Evolutionary conservation across 1,140 invertebrate species (phyloP).

Genomic region (Leptinotarsa lineolata): DNA sequence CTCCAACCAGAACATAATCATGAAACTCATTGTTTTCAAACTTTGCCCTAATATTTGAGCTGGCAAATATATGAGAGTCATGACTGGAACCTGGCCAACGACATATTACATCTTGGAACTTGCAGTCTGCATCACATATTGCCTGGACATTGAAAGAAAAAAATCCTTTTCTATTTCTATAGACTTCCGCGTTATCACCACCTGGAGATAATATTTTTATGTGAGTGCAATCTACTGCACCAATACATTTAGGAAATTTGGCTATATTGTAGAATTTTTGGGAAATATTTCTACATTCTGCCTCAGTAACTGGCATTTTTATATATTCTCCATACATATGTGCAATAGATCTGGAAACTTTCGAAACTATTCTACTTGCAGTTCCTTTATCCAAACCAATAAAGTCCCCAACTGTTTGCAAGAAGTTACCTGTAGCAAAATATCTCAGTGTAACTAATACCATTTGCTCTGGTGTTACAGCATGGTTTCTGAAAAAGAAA

Average conservation of each 20-base stretch:
- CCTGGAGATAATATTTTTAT: constrained; percentile 36
- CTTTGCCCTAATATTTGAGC: constrained; percentile 16
- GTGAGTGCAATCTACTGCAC: constrained; percentile 52
- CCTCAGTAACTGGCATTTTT: constrained; percentile 38
- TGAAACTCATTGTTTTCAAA: neutral
- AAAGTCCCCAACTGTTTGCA: constrained; percentile 30
- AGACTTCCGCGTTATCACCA: constrained; percentile 43
- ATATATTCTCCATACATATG: constrained; percentile 31
- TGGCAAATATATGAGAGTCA: constrained; percentile 52
- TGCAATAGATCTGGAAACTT: constrained; percentile 19
- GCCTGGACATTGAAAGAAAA: constrained; percentile 55
- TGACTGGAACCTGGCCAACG: constrained; percentile 53
- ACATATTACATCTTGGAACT: constrained; percentile 49
- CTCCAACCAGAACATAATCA: neutral
- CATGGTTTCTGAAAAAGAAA: too few relatives aligned
- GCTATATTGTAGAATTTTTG: constrained; percentile 43
- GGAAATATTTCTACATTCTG: constrained; percentile 35
- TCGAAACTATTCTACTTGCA: constrained; percentile 23
- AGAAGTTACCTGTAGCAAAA: constrained; percentile 28
- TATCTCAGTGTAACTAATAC: constrained; percentile 25
- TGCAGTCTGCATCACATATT: constrained; percentile 41
- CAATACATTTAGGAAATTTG: constrained; percentile 47
- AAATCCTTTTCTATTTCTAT: constrained; percentile 52
- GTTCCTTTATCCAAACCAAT: constrained; percentile 30
- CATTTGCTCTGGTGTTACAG: constrained; percentile 37